Base-by-base conservation (phyloP, 1,140 invertebrate species). In the Heliothis subflexa region DNA sequence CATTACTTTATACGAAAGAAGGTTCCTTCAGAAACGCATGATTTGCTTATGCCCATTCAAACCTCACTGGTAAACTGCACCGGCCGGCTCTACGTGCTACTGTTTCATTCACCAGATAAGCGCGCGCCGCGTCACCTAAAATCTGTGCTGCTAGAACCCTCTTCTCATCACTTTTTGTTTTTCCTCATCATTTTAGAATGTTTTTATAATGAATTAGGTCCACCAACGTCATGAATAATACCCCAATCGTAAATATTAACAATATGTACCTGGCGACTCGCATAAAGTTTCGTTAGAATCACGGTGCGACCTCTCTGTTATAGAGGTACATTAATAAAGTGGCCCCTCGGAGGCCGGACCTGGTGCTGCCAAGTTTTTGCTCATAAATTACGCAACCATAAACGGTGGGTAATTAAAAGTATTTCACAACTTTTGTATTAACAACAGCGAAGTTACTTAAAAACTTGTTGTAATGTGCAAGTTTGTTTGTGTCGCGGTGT, bases 151-250 rank as follows among this genome's bases (percentile, higher is more conserved):
- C 21, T 25, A 25, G 21, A 25, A 2, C 54, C 18, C 54, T 18
- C 54, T 55, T 55, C 54, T 55, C 54, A 55, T 55, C 21, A 55
- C 1, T 55, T 55, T 18, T 57, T 57, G 13, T 21, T 57, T 57
- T 57, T 25, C 13, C 55, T 57, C 13, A 57, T 21, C 21, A 57
- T 25, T 57, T 16, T 57, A 25, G 18, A 57, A 13, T 10, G 54
- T 12, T 1, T 57, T 57, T 25, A 21, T 57, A 25, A 57, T 57
- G 3, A 57, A 57, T 25, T 40, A 40, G 33, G 33, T 25, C 9
- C 7, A 18, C 12, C 4, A 55, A 21, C 9, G 1, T 55, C 7
- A 55, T 18, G 10, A 55, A 55, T 18, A 55, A 21, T 25, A 57
- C 18, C n/a, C 18, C 11, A 11, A 12, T 10, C 11, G 21, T 57